phyloP scores from a whole-genome alignment of 2,113 vertebrate species.

The Seriola quinqueradiata region DNA sequence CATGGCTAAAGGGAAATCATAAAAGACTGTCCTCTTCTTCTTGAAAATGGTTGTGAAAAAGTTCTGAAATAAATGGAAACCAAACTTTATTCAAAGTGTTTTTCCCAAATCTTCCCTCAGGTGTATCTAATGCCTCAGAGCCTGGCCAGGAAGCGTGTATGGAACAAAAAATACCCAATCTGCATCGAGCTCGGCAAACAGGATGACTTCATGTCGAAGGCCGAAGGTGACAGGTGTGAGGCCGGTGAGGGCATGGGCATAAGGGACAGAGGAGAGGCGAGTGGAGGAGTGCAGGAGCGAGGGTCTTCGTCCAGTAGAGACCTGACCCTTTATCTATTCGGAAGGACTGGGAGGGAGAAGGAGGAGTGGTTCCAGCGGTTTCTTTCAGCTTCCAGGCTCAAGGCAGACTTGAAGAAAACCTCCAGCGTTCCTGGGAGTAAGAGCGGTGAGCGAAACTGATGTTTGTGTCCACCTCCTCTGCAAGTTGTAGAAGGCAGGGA shows the following conservation, averaged over 20 bases:
- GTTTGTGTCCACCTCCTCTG: background rate
- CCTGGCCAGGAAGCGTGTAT: slow-evolving; percentile 94
- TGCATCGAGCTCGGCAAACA: slow-evolving; percentile 95
- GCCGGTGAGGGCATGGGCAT: slow-evolving; percentile 78
- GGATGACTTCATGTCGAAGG: slow-evolving; percentile 97
- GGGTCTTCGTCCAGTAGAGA: slow-evolving; percentile 75
- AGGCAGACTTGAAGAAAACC: slow-evolving; percentile 86
- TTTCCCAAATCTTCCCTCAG: slow-evolving; percentile 72
- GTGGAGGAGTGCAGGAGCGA: slow-evolving; percentile 77
- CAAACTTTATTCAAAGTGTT: background rate
- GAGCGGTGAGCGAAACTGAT: slow-evolving; percentile 77
- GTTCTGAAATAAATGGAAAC: background rate
- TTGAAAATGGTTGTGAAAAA: background rate
- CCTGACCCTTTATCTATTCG: slow-evolving; percentile 93
- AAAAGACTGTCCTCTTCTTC: background rate
- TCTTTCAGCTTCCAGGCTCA: slow-evolving; percentile 90
- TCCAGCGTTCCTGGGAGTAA: slow-evolving; percentile 81
- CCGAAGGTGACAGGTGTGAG: slow-evolving; percentile 86
- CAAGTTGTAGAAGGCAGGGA: background rate
- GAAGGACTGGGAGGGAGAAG: slow-evolving; percentile 96
- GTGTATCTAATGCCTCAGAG: slow-evolving; percentile 91
- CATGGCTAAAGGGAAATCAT: background rate
- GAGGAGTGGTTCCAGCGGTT: slow-evolving; percentile 97
- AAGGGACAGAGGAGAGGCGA: slow-evolving; percentile 83
- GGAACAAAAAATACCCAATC: slow-evolving; percentile 99